Conservation (phyloP, 2,113 vertebrate species). For the Motacilla alba region DNA sequence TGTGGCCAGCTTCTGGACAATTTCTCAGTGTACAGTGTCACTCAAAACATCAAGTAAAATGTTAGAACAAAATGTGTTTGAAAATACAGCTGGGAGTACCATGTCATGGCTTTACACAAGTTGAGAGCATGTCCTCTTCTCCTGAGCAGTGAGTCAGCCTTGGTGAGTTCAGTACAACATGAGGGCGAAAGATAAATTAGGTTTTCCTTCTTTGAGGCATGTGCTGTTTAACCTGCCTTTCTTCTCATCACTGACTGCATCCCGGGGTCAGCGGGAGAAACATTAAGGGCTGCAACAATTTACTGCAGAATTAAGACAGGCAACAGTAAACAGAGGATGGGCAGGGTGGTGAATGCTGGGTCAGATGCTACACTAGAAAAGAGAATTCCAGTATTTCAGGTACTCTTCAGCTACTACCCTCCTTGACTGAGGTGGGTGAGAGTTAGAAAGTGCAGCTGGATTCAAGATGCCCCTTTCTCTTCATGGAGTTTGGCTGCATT, state of each 20-base stretch:
- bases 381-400: background rate
- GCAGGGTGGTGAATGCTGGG: background rate
- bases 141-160: background rate
- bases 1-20: slow-evolving; percentile 1
- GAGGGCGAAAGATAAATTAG: background rate
- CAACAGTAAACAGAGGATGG: background rate
- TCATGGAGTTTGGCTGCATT: background rate
- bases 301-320: slow-evolving; percentile 32
- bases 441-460: background rate
- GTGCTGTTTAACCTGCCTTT: background rate
- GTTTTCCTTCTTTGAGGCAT: background rate
- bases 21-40: background rate
- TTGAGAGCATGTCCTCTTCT: background rate
- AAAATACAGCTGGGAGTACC: background rate
- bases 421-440: background rate
- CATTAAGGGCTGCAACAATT: slow-evolving; percentile 3
- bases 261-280: background rate
- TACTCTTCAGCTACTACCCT: background rate
- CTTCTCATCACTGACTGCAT: background rate
- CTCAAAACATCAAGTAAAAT: slow-evolving; percentile 21
- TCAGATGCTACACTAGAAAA: background rate
- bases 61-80: background rate
- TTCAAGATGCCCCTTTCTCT: background rate
- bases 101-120: background rate
- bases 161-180: background rate